Evolutionary conservation across 1,140 invertebrate genomes (phyloP), one percentile per base, ranked within the genome.

Genomic region (Popillia japonica): DNA sequence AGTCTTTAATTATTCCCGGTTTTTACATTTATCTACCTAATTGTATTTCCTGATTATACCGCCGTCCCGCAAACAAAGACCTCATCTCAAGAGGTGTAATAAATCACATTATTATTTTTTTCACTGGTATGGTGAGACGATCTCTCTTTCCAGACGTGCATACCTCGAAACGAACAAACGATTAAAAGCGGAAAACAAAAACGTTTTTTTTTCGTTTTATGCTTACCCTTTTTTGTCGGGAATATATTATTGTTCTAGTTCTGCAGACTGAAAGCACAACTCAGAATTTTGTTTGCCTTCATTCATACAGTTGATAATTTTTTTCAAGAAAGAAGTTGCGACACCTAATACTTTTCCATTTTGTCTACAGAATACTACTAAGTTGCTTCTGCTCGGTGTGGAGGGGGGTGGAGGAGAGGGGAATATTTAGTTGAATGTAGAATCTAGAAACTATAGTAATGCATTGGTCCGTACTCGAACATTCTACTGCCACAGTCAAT

Each of bases 1-100:
- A 85, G 79, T 81, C 83, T 84, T 85, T 86, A 86, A 86, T 85
- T 86, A 86, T 86, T 86, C 85, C 81, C 82, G 61, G 81, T 85
- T 85, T 86, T 85, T 82, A 84, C 84, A 86, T 85, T 86, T 86
- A 86, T 86, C 84, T 85, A 86, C 84, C 85, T 86, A 86, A 86
- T 86, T 86, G 84, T 86, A 84, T 84, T 85, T 84, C 83, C 83
- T 85, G 85, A 83, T 84, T 84, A 77, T 77, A 59, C 78, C 4
- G 78, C 73, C 41, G 78, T 48, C 73, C 59, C 41, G 42, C 42
- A 22, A 81, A 84, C 83, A 85, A 85, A 78, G 40, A 76, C 79
- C 80, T 23, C 61, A 81, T 77, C 83, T 85, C 83, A 82, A 84
- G 83, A 85, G 84, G 81, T 84, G 81, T 82, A 80, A 85, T 85